phyloP scores from a whole-genome alignment of 2,797 vertebrate species.

The Somateria mollissima region DNA sequence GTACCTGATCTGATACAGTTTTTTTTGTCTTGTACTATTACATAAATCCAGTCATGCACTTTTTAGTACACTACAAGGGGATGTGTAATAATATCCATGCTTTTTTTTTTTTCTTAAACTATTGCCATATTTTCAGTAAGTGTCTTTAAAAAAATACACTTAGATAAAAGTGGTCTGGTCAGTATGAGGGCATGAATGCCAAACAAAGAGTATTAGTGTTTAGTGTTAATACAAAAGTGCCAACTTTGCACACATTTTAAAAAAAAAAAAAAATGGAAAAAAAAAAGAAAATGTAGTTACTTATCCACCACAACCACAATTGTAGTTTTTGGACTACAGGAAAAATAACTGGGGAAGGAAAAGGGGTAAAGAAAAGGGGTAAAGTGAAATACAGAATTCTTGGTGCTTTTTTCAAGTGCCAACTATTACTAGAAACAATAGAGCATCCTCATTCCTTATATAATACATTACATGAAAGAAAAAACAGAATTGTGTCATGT shows the following conservation, averaged over 20 bases:
- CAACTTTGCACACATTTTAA: slow-evolving; percentile 85
- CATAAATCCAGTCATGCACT: slow-evolving; percentile 95
- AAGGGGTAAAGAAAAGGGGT: slow-evolving; percentile 3
- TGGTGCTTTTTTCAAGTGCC: slow-evolving; percentile 77
- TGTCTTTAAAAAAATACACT: slow-evolving; percentile 80
- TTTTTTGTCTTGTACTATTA: slow-evolving; percentile 89
- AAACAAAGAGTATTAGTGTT: slow-evolving; percentile 83
- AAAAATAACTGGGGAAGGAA: slow-evolving; percentile 57
- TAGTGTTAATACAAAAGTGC: slow-evolving; percentile 83
- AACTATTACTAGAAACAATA: slow-evolving; percentile 74
- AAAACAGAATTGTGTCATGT: slow-evolving; percentile 60
- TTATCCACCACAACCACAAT: slow-evolving; percentile 75
- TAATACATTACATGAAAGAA: slow-evolving; percentile 66
- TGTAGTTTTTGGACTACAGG: slow-evolving; percentile 73
- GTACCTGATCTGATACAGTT: slow-evolving; percentile 90
- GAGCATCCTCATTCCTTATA: slow-evolving; percentile 73
- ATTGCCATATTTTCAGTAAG: slow-evolving; percentile 81
- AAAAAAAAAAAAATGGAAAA: slow-evolving; percentile 76
- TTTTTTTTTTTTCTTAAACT: slow-evolving; percentile 80
- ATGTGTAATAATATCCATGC: slow-evolving; percentile 93
- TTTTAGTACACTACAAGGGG: slow-evolving; percentile 94
- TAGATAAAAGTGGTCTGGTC: slow-evolving; percentile 81
- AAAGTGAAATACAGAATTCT: slow-evolving; percentile 57
- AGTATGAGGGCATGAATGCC: slow-evolving; percentile 81
- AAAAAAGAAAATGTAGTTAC: slow-evolving; percentile 80